These are phyloP conservation scores for Emys orbicularis DNA, from an alignment of 2,797 vertebrate species.

Conservation along the genomic window DNA sequence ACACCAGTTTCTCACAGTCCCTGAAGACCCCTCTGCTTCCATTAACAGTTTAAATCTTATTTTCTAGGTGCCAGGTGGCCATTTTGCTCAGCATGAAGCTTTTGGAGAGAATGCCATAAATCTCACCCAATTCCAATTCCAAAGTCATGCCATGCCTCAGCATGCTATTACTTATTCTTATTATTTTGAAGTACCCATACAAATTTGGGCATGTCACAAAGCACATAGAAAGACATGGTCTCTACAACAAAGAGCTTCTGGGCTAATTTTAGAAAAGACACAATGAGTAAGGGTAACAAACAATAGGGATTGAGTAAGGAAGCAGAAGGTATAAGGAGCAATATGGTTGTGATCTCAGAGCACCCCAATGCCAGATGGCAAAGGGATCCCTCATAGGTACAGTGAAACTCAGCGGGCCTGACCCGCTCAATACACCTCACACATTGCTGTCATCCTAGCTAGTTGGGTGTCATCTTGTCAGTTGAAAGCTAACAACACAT, in stretches of 20 bases:
- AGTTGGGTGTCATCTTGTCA: not conserved
- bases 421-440: not conserved
- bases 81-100: not conserved
- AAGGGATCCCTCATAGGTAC: not conserved
- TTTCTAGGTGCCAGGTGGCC: constrained; percentile 19
- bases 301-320: not conserved
- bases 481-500: not conserved
- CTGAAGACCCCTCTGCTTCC: not conserved
- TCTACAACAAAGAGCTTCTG: not conserved
- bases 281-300: not conserved
- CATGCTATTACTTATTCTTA: not conserved
- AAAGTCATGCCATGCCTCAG: constrained; percentile 19
- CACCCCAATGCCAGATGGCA: not conserved
- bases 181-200: constrained; percentile 30
- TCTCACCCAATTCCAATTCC: not conserved
- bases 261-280: not conserved
- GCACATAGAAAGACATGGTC: constrained; percentile 6
- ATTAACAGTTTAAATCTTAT: not conserved
- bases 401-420: not conserved
- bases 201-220: constrained; percentile 13
- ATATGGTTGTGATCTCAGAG: not conserved
- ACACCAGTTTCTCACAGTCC: not conserved
- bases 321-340: not conserved
- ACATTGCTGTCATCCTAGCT: not conserved
- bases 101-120: not conserved